phyloP scores from a whole-genome alignment of 2,888 invertebrate species.

The Heliconius cydno region DNA sequence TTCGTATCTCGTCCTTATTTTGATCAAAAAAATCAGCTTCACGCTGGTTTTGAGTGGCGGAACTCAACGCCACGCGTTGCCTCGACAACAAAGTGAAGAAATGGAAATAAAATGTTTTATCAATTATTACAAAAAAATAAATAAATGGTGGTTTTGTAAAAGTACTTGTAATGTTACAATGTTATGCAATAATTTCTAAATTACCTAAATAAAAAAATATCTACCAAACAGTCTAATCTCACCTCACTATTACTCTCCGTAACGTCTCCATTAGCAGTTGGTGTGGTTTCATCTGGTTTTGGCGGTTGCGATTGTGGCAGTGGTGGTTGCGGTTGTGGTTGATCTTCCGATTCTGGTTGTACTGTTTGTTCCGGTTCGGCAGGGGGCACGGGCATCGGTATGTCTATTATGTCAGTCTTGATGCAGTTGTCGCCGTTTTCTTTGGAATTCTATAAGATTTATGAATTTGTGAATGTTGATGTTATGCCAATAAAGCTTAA shows the following conservation, averaged over 20 bases:
- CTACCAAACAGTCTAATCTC: background rate
- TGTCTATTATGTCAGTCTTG: constrained; percentile 84
- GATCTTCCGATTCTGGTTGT: constrained; percentile 59
- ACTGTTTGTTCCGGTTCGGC: constrained; percentile 47
- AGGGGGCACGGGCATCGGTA: constrained; percentile 86
- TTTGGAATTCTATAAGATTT: constrained; percentile 59
- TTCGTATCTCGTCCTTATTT: no score
- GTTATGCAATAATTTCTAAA: background rate
- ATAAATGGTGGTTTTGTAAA: no score
- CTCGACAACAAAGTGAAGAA: no score
- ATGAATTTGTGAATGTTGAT: background rate
- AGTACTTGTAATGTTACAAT: no score
- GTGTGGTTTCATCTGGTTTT: constrained; percentile 32
- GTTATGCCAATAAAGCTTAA: background rate
- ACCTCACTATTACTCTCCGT: constrained; percentile 50
- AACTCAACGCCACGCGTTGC: no score
- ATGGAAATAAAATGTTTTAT: no score
- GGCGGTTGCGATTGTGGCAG: constrained; percentile 19
- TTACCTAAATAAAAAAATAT: background rate
- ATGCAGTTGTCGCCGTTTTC: constrained; percentile 70
- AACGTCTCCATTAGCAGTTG: constrained; percentile 50
- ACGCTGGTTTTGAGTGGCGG: no score
- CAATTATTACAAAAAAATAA: no score
- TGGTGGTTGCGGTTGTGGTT: constrained; percentile 48
- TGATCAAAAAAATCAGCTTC: no score